These are phyloP conservation scores for Cephalopachus bancanus DNA, from an alignment of 2,797 vertebrate genomes.

Conservation along the genomic window DNA sequence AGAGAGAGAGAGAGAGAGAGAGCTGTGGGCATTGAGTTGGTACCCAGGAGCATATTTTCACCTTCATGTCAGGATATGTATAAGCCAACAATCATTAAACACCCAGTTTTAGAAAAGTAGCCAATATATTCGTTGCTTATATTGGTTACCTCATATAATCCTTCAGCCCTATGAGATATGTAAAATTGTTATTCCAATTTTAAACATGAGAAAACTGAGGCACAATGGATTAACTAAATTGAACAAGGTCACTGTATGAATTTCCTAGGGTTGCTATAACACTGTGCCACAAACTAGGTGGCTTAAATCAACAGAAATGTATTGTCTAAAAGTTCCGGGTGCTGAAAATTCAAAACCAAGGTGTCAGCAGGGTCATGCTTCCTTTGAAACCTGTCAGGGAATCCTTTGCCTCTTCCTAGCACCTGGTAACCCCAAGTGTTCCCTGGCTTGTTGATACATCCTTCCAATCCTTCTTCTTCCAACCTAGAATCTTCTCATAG, in stretches of 20 bases:
- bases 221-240: not conserved
- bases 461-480: not conserved
- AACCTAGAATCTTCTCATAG: not conserved
- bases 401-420: not conserved
- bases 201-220: not conserved
- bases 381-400: not conserved
- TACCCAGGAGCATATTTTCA: slow-evolving; percentile 37
- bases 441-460: not conserved
- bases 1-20: not conserved
- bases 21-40: not conserved
- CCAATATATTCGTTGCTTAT: not conserved
- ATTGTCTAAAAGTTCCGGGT: not conserved
- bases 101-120: slow-evolving; percentile 27
- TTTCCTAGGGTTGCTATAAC: not conserved
- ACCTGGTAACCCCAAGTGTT: not conserved
- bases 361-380: not conserved
- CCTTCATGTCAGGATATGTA: slow-evolving; percentile 5
- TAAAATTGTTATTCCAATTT: slow-evolving; percentile 45
- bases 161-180: not conserved
- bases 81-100: not conserved
- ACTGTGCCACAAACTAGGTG: not conserved
- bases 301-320: not conserved
- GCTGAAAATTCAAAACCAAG: not conserved
- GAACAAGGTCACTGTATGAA: not conserved
- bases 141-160: not conserved